Percentiles rank a stretch among this genome's conserved stretches.
phyloP scores from a whole-genome alignment of 2,113 vertebrate species.

The Gnathonemus longibarbis region DNA sequence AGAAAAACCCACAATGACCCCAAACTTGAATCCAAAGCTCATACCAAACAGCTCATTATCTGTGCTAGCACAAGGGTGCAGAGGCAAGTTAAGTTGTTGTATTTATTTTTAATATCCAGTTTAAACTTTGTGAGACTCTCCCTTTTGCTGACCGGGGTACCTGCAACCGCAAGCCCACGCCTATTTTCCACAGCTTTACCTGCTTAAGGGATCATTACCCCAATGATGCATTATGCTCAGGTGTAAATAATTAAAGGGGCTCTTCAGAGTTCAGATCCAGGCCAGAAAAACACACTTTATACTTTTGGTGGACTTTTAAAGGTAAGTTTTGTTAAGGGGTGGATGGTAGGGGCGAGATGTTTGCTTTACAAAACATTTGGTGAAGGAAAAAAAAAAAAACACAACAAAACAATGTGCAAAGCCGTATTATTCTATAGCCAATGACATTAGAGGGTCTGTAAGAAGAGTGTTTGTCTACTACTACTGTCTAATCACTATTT shows the following conservation, averaged over 20 bases:
- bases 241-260: neutral
- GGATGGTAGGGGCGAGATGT: neutral
- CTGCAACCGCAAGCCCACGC: neutral
- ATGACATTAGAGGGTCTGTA: neutral
- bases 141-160: neutral
- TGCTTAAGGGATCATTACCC: neutral
- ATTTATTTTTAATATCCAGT: neutral
- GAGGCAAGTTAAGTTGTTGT: neutral
- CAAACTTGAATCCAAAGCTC: neutral
- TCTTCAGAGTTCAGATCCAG: neutral
- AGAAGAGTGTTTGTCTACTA: neutral
- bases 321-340: neutral
- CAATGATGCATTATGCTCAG: neutral
- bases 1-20: neutral
- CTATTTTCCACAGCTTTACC: neutral
- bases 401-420: neutral
- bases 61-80: neutral
- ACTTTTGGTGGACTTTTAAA: neutral
- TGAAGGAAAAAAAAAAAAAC: neutral
- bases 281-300: neutral
- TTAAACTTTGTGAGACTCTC: neutral
- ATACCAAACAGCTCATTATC: neutral
- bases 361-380: neutral
- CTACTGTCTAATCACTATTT: neutral
- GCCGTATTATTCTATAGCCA: neutral